Conservation (phyloP, 2,888 invertebrate species). For the Eupelmus urozonus region DNA sequence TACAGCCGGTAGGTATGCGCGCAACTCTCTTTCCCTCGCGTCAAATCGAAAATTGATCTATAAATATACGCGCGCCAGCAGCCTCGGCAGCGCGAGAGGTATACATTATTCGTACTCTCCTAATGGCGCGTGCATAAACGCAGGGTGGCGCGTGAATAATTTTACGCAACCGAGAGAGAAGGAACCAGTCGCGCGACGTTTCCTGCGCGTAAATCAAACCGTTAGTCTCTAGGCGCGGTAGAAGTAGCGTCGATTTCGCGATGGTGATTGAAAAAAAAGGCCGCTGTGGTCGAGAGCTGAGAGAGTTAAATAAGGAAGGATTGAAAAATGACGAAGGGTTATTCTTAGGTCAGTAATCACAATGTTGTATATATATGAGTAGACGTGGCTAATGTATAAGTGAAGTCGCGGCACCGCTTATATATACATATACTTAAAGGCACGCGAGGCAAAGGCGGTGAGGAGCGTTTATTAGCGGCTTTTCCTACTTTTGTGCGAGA, state of each 20-base stretch:
- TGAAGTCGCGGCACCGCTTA: constrained; percentile 6
- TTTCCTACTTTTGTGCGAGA: not conserved
- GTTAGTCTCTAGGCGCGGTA: constrained; percentile 31
- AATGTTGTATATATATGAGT: constrained; percentile 12
- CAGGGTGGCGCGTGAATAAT: constrained; percentile 44
- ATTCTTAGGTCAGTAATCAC: constrained; percentile 47
- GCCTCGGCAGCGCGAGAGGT: not conserved
- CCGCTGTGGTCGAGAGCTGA: not conserved
- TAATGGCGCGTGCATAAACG: constrained; percentile 44
- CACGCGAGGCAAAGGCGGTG: not conserved
- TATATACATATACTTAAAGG: constrained; percentile 25
- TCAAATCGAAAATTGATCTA: constrained; percentile 48
- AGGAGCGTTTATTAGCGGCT: not conserved
- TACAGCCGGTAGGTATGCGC: not conserved
- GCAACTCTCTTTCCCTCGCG: not conserved
- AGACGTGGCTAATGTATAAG: constrained; percentile 12
- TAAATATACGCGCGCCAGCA: constrained; percentile 33
- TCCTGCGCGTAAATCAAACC: constrained; percentile 45
- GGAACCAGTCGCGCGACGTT: constrained; percentile 12
- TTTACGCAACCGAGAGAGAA: constrained; percentile 48
- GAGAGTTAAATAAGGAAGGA: not conserved
- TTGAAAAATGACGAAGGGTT: not conserved
- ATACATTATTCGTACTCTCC: not conserved
- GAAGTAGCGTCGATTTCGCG: constrained; percentile 31
- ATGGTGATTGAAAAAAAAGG: constrained; percentile 28